Conservation (phyloP, 2,797 vertebrate genomes). For the Rhinogobio ventralis region DNA sequence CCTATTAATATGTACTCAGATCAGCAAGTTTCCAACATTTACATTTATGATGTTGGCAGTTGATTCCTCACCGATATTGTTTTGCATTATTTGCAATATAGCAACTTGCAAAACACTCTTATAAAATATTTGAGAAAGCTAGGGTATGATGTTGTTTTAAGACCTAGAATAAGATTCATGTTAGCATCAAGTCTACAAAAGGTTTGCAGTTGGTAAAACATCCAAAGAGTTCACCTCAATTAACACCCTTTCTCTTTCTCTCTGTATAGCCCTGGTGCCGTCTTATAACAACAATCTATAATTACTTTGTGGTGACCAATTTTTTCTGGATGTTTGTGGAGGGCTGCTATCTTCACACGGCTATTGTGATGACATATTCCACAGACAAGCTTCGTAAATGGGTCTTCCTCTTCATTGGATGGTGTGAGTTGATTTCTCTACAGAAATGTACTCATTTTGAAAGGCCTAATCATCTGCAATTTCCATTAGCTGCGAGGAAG, state of each 20-base stretch:
- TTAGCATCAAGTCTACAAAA: neutral
- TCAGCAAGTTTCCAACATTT: neutral
- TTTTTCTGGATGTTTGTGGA: constrained; percentile 99
- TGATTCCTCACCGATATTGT: neutral
- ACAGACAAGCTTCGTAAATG: constrained; percentile 94
- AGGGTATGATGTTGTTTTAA: neutral
- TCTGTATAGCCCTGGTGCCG: constrained; percentile 91
- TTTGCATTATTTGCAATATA: neutral
- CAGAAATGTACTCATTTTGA: neutral
- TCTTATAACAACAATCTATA: constrained; percentile 93
- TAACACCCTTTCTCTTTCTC: constrained; percentile 23
- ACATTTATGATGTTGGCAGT: neutral
- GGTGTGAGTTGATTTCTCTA: constrained; percentile 87
- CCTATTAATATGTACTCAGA: neutral
- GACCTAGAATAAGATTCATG: neutral
- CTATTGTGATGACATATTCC: constrained; percentile 97
- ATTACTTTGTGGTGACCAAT: constrained; percentile 99
- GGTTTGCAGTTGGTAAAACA: neutral
- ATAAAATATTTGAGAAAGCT: neutral
- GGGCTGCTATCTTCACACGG: constrained; percentile 97
- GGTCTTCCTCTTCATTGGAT: constrained; percentile 97
- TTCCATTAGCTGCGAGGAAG: neutral
- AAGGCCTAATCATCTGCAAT: neutral
- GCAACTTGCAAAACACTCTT: neutral
- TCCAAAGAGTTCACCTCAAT: constrained; percentile 6